Evolutionary conservation across 2,888 invertebrate species (phyloP), one percentile per base, ranked within the genome.

Genomic region (Spilarctia lutea): DNA sequence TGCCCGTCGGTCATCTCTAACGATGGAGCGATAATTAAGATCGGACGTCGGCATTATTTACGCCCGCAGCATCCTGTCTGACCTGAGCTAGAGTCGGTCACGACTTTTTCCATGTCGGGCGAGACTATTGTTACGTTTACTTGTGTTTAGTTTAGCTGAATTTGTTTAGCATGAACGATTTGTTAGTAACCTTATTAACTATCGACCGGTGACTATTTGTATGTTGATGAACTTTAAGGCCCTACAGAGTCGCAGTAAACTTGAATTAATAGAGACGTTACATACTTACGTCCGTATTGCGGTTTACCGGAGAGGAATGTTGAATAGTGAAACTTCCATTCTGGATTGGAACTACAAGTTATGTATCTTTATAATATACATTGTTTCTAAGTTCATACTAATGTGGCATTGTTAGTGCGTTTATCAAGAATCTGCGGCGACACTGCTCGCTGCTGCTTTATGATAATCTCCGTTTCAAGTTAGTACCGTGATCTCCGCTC

Each of bases 11-110:
- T 94, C 93, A 94, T 94, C 93, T 94, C 94, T 94, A 94, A 94
- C 94, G 95, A 95, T 95, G 92, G 93, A 91, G 90, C 93, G 95
- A 95, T 95, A 95, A 95, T 95, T 95, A 95, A 95, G 94, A 94
- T 94, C 91, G 91, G 94, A 92, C 94, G 91, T 91, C 91, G 90
- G 93, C 91, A 94, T 94, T 95, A 95, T 94, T 95, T 94, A 94
- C 94, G 95, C 95, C 95, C 90, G 93, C 90, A 94, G 95, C 94
- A 90, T 92, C 92, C 91, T 89, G 91, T 86, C 91, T 91, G 94
- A 93, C 94, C 94, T 88, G 89, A 85, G 88, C 90, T 88, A 86
- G 90, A 92, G 88, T 89, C 90, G 91, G 94, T 95, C 95, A 95
- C 95, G 95, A 95, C 94, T 94, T 91, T 92, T 94, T 93, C 92